Percentiles rank a stretch among this genome's conserved stretches.
Evolutionary conservation across 2,113 vertebrate species (phyloP).

Genomic region (Leptocoma aspasia): DNA sequence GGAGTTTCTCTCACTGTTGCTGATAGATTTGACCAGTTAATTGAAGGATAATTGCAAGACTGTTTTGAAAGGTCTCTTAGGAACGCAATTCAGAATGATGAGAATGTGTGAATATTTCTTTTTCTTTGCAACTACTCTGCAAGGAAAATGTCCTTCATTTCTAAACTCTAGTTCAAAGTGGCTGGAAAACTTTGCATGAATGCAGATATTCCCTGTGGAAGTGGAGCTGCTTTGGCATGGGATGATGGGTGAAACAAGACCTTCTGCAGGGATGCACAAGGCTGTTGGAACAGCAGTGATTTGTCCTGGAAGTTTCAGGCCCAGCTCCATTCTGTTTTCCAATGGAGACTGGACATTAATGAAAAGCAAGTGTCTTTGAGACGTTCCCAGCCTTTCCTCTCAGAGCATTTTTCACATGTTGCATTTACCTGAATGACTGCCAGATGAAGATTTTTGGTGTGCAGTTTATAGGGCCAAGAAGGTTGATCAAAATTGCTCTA

Average conservation of each 20-base stretch:
- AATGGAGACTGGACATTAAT: neutral
- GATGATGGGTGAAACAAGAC: neutral
- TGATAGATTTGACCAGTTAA: neutral
- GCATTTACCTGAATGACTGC: neutral
- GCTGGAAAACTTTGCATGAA: neutral
- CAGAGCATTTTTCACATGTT: fast-evolving
- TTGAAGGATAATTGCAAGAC: neutral
- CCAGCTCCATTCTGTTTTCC: neutral
- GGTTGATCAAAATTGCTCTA: neutral
- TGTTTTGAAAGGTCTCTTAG: neutral
- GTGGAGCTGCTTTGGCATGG: neutral
- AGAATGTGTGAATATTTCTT: neutral
- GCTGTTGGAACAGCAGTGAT: neutral
- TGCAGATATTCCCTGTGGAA: neutral
- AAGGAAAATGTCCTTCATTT: neutral
- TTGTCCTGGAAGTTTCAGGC: neutral
- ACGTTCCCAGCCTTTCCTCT: neutral
- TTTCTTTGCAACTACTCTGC: neutral
- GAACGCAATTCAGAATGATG: neutral
- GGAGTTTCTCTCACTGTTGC: neutral
- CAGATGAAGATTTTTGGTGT: neutral
- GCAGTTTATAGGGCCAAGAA: neutral
- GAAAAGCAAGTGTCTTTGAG: neutral
- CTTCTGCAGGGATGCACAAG: neutral
- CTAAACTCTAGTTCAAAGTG: neutral